A percentile compares a stretch with the other conserved stretches of the same genome.
phyloP scores from a whole-genome alignment of 2,113 vertebrate genomes.

The Larimichthys crocea region DNA sequence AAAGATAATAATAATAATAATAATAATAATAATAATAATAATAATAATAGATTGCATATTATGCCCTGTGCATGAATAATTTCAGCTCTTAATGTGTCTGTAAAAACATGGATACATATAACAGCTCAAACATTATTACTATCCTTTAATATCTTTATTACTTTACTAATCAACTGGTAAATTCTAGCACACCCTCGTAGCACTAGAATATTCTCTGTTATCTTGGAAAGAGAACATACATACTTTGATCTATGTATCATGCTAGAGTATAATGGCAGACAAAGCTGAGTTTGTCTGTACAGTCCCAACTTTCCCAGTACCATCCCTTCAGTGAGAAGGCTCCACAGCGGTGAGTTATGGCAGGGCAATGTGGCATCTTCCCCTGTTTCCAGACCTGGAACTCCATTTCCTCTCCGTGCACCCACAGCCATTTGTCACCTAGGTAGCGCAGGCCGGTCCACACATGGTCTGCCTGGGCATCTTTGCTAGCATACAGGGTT shows the following conservation, averaged over 20 bases:
- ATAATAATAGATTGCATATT: no score
- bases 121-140: not conserved
- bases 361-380: constrained; percentile 40
- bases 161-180: not conserved
- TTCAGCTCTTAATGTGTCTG: not conserved
- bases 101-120: not conserved
- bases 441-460: constrained; percentile 67
- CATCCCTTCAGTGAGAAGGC: constrained; percentile 21
- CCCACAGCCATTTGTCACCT: constrained; percentile 61
- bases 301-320: constrained; percentile 50
- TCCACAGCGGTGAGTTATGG: constrained; percentile 48
- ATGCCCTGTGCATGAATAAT: not conserved
- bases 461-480: not conserved
- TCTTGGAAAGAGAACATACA: not conserved
- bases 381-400: constrained; percentile 8
- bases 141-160: not conserved
- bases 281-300: constrained; percentile 64
- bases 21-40: no score
- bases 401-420: not conserved
- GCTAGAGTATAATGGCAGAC: constrained; percentile 39
- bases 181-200: not conserved
- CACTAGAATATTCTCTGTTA: not conserved
- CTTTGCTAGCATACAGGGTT: not conserved
- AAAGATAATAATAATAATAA: no score
- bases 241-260: no score